phyloP scores from a whole-genome alignment of 2,797 vertebrate genomes.

The Passerculus sandwichensis region DNA sequence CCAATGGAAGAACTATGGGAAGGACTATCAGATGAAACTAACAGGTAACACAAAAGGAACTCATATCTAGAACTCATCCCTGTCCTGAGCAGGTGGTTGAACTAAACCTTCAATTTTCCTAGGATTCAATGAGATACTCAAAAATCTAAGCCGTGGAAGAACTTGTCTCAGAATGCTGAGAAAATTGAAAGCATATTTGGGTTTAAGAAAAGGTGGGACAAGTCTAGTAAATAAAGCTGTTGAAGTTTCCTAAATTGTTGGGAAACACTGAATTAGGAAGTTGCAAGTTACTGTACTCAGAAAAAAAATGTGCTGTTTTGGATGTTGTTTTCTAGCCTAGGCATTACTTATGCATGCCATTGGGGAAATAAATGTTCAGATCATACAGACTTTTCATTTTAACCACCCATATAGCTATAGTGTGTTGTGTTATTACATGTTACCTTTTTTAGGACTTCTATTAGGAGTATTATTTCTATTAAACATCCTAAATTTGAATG shows the following conservation, averaged over 20 bases:
- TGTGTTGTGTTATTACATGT: background rate
- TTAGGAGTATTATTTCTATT: background rate
- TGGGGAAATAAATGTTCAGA: background rate
- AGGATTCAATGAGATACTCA: background rate
- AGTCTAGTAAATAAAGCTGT: background rate
- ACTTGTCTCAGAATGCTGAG: background rate
- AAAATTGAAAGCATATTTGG: background rate
- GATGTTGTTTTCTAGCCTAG: background rate
- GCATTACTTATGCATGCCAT: background rate
- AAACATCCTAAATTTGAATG: background rate
- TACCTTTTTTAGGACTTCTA: background rate
- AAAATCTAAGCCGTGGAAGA: background rate
- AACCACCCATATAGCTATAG: background rate
- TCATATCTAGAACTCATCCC: fast-evolving
- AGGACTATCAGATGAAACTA: background rate
- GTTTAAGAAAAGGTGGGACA: background rate
- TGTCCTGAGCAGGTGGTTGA: background rate
- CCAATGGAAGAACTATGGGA: background rate
- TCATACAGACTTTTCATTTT: background rate
- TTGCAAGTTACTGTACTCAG: background rate
- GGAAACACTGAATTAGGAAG: background rate
- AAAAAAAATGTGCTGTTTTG: background rate
- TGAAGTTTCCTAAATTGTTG: background rate
- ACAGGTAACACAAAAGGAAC: background rate
- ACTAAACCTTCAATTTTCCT: background rate